phyloP scores from a whole-genome alignment of 64 coral and sea anemone genomes.

The Hydrozoanthus tunicans region DNA sequence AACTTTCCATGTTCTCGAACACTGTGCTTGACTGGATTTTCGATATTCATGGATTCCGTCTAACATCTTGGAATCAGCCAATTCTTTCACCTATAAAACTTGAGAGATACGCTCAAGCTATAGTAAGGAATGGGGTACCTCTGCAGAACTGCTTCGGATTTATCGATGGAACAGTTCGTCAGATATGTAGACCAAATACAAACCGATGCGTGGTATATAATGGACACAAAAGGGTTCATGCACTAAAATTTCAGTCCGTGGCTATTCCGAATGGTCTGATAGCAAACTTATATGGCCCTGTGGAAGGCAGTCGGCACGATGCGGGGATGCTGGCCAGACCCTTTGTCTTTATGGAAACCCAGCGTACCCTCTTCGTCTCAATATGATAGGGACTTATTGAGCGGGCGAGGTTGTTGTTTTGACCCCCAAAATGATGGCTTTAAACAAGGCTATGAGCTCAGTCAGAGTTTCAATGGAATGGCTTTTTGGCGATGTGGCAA shows the following conservation, averaged over 20 bases:
- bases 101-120: not conserved
- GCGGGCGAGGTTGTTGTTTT: not conserved
- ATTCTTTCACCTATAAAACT: not conserved
- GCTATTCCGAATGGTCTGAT: not conserved
- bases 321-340: not conserved
- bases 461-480: not conserved
- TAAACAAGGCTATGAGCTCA: not conserved
- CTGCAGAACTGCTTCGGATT: not conserved
- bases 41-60: not conserved
- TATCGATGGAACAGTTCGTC: not conserved
- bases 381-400: not conserved
- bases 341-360: not conserved
- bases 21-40: slow-evolving; percentile 9
- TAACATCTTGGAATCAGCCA: not conserved
- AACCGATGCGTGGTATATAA: not conserved
- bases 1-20: not conserved
- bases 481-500: too few relatives aligned
- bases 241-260: not conserved
- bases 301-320: not conserved
- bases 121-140: not conserved
- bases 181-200: not conserved
- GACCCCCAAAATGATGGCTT: not conserved
- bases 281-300: slow-evolving; percentile 2
- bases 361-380: not conserved
- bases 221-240: not conserved